Evolutionary conservation across 2,113 vertebrate species (phyloP).

Genomic region (Protobothrops mucrosquamatus): DNA sequence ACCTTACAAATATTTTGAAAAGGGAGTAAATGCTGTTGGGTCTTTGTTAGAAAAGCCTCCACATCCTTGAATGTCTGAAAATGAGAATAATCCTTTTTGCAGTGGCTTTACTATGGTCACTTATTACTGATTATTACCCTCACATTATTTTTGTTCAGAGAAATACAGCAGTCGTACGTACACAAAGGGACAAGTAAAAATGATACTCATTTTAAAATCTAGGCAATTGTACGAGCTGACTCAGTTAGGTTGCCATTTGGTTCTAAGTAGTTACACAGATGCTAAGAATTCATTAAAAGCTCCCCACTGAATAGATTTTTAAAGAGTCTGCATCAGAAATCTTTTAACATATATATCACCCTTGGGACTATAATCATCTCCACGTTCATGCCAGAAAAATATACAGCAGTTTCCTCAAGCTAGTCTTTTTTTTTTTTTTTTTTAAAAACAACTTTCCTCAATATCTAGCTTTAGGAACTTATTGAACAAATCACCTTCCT

Average conservation of each 20-base stretch:
- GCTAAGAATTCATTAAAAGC: constrained; percentile 16
- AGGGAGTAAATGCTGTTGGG: neutral
- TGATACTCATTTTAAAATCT: neutral
- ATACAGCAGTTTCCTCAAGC: neutral
- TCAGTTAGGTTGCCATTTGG: neutral
- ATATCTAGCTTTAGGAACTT: neutral
- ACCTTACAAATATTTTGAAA: neutral
- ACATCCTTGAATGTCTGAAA: neutral
- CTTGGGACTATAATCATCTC: constrained; percentile 4
- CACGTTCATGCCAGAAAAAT: neutral
- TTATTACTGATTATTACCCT: neutral
- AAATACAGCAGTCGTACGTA: neutral
- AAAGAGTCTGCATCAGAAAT: constrained; percentile 1
- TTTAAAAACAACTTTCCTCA: neutral
- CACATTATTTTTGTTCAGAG: neutral
- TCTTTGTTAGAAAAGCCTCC: neutral
- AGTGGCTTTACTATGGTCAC: neutral
- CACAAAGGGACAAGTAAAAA: neutral
- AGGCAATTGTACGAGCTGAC: neutral
- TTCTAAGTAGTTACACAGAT: neutral
- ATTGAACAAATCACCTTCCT: neutral
- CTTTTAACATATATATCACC: neutral
- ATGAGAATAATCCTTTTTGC: neutral
- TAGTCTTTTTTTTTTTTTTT: neutral
- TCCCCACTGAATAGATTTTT: neutral